Evolutionary conservation across 2,113 vertebrate genomes (phyloP).

Genomic region (Tor tambroides): DNA sequence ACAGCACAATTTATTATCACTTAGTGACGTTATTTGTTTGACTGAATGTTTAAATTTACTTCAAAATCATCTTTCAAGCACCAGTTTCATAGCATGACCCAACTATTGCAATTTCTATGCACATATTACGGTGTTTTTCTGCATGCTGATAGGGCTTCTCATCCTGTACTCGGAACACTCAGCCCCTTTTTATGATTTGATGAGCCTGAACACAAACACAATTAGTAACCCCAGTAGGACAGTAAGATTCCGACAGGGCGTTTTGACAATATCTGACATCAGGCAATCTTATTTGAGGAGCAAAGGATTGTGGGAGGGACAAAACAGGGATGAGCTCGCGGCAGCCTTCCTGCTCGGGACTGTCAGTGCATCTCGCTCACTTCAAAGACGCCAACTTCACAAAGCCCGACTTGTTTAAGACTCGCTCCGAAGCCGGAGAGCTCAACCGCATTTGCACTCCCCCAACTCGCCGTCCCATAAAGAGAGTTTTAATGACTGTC

Average conservation of each 20-base stretch:
- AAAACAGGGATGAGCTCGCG: constrained; percentile 26
- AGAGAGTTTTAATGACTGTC: constrained; percentile 60
- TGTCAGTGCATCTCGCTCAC: constrained; percentile 47
- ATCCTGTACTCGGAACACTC: background rate
- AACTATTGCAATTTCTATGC: background rate
- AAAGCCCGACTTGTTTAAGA: constrained; percentile 61
- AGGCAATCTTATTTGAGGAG: constrained; percentile 38
- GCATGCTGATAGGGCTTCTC: background rate
- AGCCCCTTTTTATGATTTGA: background rate
- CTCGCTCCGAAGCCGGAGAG: constrained; percentile 45
- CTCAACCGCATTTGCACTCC: constrained; percentile 45
- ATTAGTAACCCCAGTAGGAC: background rate
- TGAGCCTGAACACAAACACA: constrained; percentile 16
- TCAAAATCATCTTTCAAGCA: too few species aligned
- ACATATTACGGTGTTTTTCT: background rate
- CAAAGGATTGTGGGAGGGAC: constrained; percentile 32
- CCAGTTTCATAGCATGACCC: constrained; percentile 4
- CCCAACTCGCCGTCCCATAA: constrained; percentile 45
- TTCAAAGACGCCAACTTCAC: constrained; percentile 58
- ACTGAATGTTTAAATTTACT: background rate
- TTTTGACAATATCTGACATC: constrained; percentile 39
- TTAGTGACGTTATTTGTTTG: background rate
- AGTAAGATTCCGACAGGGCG: background rate
- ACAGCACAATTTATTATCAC: background rate
- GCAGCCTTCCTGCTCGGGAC: constrained; percentile 19